Percentiles rank a stretch among this genome's conserved stretches.
Conservation (phyloP, 2,113 vertebrate species). For the Fregetta grallaria region DNA sequence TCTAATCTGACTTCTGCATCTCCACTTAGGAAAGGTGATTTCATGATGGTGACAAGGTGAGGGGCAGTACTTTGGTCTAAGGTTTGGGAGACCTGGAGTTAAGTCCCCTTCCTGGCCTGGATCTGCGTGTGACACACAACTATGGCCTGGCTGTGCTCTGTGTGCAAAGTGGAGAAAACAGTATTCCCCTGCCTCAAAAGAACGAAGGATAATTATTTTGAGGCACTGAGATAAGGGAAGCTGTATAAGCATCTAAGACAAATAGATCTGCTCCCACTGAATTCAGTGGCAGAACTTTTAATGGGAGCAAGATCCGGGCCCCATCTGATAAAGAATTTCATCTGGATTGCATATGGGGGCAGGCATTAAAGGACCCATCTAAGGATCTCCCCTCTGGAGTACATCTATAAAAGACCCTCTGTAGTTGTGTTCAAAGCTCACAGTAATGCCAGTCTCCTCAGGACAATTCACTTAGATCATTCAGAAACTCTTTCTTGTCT, state of each 20-base stretch:
- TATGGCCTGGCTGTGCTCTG: neutral
- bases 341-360: constrained; percentile 63
- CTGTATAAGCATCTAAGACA: neutral
- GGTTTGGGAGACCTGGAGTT: neutral
- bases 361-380: constrained; percentile 67
- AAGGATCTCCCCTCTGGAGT: constrained; percentile 64
- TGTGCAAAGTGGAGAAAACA: neutral
- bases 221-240: neutral
- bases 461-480: constrained; percentile 65
- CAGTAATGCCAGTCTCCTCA: constrained; percentile 56
- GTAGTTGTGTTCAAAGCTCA: constrained; percentile 64
- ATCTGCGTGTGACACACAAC: neutral
- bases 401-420: constrained; percentile 58
- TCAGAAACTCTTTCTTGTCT: constrained; percentile 60
- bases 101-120: neutral
- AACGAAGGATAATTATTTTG: neutral
- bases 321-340: constrained; percentile 61
- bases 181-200: neutral
- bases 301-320: constrained; percentile 41
- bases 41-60: neutral
- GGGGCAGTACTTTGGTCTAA: neutral
- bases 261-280: neutral
- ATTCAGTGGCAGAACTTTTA: constrained; percentile 52
- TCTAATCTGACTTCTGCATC: neutral
- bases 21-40: neutral